Evolutionary conservation across 2,888 invertebrate genomes (phyloP).

Genomic region (Ptilodon capucinus): DNA sequence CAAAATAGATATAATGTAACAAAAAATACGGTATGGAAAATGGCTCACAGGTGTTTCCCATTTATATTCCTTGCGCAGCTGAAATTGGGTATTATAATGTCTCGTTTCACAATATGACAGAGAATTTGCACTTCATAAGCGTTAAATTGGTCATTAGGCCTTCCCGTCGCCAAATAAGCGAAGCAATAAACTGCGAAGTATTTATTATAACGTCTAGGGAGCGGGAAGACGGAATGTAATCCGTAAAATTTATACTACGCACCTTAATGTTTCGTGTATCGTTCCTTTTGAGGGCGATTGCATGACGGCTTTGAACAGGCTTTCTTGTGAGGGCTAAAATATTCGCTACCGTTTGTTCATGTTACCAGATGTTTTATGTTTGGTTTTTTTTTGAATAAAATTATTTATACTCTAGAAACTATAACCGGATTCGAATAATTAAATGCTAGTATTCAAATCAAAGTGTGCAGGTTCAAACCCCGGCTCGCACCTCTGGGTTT

Average conservation of each 20-base stretch:
- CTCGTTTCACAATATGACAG: slow-evolving; percentile 74
- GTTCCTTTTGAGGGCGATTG: slow-evolving; percentile 13
- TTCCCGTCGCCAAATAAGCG: slow-evolving; percentile 61
- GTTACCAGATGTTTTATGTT: background rate
- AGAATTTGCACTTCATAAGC: slow-evolving; percentile 80
- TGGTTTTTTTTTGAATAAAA: background rate
- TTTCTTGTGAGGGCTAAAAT: background rate
- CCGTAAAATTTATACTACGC: slow-evolving; percentile 33
- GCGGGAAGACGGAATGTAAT: slow-evolving; percentile 27
- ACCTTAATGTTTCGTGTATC: slow-evolving; percentile 25
- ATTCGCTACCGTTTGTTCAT: background rate
- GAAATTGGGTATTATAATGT: slow-evolving; percentile 77
- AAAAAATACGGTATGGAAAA: slow-evolving; percentile 22
- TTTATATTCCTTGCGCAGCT: slow-evolving; percentile 73
- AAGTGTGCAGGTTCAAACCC: too few species aligned
- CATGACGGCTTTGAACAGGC: background rate
- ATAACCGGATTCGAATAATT: background rate
- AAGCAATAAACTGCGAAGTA: slow-evolving; percentile 69
- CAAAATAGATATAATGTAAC: too few species aligned
- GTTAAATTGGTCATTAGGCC: slow-evolving; percentile 76
- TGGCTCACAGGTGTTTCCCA: slow-evolving; percentile 55
- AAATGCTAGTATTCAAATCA: background rate
- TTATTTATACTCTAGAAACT: background rate
- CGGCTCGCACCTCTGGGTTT: too few species aligned
- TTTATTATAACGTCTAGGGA: slow-evolving; percentile 56